Evolutionary conservation across 37 sponge, comb jelly and placozoan species (phyloP), one percentile per base, ranked within the genome.

Genomic region (Aplysina aerophoba): DNA sequence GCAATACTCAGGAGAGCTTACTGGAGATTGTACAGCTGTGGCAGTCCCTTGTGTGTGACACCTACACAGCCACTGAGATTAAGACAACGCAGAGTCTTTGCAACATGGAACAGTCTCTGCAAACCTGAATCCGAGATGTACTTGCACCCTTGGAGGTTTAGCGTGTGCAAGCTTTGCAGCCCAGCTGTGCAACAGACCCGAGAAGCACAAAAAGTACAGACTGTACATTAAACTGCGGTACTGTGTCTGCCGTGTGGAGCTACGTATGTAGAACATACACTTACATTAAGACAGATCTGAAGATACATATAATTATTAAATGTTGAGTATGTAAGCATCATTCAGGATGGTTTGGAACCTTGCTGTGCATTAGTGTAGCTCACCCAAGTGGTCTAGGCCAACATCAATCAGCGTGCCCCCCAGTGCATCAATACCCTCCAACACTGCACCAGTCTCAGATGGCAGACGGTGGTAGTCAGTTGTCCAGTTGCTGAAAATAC

Each of bases 351-450:
- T 44, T 8, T 44, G 50, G 50, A 11, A 44, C 50, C 3, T 44
- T 44, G 50, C 50, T 44, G 6, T 11, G 50, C 50, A 44, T 44
- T 3, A 3, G 8, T 44, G 50, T 8, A 44, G 28, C 59, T 33
- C 81, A 92, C 92, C 87, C 21, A 92, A 69, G 59, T 92, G 92
- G 38, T 92, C 90, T 27, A 92, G 74, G 1, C 92, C 92, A 83
- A 86, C 85, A 64, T 69, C 59, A 38, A 84, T 92, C 19, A 92
- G 72, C 22, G 87, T 64, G 5, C 72, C 63, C 31, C 81, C 87
- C 54, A 81, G 40, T 8, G 31, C 87, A 80, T 92, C 80, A 33
- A 92, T 92, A 1, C 87, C 87, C 37, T 86, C 86, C 53, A 92
- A 71, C 28, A 41, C 24, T 1, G 75, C 50, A 65, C 15, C 15